phyloP scores from a whole-genome alignment of 1,140 invertebrate genomes.

The Macrostomum lignano region DNA sequence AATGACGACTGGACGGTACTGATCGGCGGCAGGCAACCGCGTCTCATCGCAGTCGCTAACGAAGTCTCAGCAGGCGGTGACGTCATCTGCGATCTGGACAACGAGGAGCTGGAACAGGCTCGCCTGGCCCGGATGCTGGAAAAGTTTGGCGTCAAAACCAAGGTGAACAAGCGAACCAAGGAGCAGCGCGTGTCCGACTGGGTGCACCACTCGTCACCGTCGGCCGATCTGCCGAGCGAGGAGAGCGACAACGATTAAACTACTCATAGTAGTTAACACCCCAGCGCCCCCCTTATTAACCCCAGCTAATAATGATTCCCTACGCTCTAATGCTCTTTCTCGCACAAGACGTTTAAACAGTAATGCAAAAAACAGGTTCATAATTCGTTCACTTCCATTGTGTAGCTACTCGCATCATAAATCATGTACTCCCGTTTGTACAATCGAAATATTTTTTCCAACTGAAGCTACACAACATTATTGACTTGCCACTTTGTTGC shows the following conservation, averaged over 20 bases:
- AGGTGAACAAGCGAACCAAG: slow-evolving; percentile 35
- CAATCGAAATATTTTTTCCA: too few relatives aligned
- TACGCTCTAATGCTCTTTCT: too few relatives aligned
- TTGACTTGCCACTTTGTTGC: too few relatives aligned
- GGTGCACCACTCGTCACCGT: slow-evolving; percentile 47
- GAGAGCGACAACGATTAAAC: slow-evolving; percentile 42
- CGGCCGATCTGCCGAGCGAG: slow-evolving; percentile 51
- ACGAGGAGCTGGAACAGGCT: slow-evolving; percentile 33
- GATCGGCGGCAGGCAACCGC: not conserved
- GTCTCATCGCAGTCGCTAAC: slow-evolving; percentile 7
- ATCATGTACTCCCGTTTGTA: too few relatives aligned
- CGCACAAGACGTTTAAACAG: too few relatives aligned
- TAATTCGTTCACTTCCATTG: too few relatives aligned
- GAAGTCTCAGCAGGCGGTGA: slow-evolving; percentile 2
- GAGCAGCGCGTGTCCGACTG: slow-evolving; percentile 40
- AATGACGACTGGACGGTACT: slow-evolving; percentile 37
- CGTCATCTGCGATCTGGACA: slow-evolving; percentile 5
- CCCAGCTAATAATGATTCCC: too few relatives aligned
- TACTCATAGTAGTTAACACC: too few relatives aligned
- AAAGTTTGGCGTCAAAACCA: slow-evolving; percentile 39
- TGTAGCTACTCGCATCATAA: too few relatives aligned
- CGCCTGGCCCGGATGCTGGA: slow-evolving; percentile 36
- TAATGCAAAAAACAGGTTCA: too few relatives aligned
- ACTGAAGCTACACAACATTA: too few relatives aligned
- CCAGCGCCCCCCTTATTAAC: too few relatives aligned